phyloP scores from a whole-genome alignment of 2,888 invertebrate species.

The Therioaphis trifolii region DNA sequence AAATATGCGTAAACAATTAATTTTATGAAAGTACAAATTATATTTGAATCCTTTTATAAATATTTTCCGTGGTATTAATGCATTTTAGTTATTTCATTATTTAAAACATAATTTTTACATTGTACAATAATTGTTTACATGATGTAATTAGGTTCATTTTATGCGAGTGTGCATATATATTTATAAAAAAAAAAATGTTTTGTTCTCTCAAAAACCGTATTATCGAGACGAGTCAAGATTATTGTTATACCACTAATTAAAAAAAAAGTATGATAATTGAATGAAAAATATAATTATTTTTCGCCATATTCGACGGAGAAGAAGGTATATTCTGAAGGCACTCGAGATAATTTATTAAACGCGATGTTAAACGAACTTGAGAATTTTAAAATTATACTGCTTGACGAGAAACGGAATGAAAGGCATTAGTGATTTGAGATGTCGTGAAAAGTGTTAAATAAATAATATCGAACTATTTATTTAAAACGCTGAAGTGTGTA shows the following conservation, averaged over 20 bases:
- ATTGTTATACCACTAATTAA: too few relatives aligned
- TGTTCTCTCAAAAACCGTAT: not conserved
- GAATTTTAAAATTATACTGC: not conserved
- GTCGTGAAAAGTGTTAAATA: not conserved
- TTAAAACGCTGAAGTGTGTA: too few relatives aligned
- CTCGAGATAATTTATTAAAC: not conserved
- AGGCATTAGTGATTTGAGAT: too few relatives aligned
- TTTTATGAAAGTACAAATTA: not conserved
- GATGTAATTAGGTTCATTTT: too few relatives aligned
- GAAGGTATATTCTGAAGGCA: not conserved
- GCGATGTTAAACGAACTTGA: not conserved
- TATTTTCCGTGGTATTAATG: not conserved
- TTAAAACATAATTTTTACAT: not conserved
- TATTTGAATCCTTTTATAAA: not conserved
- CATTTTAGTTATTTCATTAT: not conserved
- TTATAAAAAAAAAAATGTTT: not conserved
- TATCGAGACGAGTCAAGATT: not conserved
- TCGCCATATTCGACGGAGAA: not conserved
- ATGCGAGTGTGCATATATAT: not conserved
- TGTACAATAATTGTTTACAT: too few relatives aligned
- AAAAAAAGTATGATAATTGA: too few relatives aligned
- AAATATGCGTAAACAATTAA: not conserved
- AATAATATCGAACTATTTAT: not conserved
- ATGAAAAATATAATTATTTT: not conserved
- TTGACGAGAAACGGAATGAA: not conserved